These are phyloP conservation scores for Abrostola tripartita DNA, from an alignment of 2,888 invertebrate species.

Conservation along the genomic window DNA sequence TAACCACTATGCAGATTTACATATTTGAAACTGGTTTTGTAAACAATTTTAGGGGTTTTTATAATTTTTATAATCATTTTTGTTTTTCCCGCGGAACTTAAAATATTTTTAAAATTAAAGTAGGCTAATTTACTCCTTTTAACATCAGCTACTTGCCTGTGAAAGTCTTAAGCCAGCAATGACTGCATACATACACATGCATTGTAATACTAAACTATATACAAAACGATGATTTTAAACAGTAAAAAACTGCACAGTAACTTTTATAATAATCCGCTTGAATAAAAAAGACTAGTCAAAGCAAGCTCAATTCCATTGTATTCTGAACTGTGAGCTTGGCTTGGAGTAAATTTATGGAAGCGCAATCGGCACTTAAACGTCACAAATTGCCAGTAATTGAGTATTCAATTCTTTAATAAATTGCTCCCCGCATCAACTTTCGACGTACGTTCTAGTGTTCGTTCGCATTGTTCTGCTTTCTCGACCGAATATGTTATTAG, in stretches of 20 bases:
- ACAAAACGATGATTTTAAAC: not conserved
- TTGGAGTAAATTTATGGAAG: constrained; percentile 63
- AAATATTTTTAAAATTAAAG: too few relatives aligned
- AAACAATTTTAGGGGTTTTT: too few relatives aligned
- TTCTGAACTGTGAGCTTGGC: constrained; percentile 13
- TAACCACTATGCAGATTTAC: too few relatives aligned
- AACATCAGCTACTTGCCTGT: too few relatives aligned
- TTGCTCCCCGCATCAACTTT: constrained; percentile 67
- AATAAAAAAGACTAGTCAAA: constrained; percentile 15
- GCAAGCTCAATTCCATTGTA: constrained; percentile 32
- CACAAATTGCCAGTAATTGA: constrained; percentile 79
- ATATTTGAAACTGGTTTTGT: too few relatives aligned
- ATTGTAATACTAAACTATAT: too few relatives aligned
- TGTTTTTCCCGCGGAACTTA: too few relatives aligned
- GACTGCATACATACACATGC: too few relatives aligned
- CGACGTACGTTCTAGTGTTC: constrained; percentile 52
- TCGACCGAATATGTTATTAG: not conserved
- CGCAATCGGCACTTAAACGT: constrained; percentile 78
- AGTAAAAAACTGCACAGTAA: too few relatives aligned
- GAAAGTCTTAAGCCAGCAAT: too few relatives aligned
- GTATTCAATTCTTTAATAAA: constrained; percentile 85
- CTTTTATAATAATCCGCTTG: not conserved
- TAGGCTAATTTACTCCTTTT: too few relatives aligned
- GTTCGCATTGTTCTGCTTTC: constrained; percentile 61
- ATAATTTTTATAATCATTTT: too few relatives aligned